Base-by-base conservation (phyloP, 2,888 invertebrate genomes). In the Cynaeus angustus region DNA sequence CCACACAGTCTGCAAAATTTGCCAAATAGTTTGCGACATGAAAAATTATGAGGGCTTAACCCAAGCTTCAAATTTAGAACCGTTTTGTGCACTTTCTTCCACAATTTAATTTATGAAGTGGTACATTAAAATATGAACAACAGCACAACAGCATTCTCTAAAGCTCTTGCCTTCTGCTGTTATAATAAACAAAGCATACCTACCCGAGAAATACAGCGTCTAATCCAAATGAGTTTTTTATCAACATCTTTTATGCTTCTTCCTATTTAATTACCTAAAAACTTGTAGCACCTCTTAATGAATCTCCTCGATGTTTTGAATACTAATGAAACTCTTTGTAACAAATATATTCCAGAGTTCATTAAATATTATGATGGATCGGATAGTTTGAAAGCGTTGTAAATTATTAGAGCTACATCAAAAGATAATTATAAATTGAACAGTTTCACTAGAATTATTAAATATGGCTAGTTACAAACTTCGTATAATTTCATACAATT, bases 361-460 rank as follows among this genome's bases (percentile, higher is more conserved):
- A 50, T 50, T 50, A 50, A 30, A 28, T 28, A 28, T 21, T 21
- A 21, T 50, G 50, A 50, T 50, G 50, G 30, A 50, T 30, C 5
- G 10, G 28, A 28, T 28, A 28, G 50, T 50, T 50, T 10, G 16
- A 50, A 14, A 50, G 10, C 50, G 13, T 3, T n/a, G 21, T 10
- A 12, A 28, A 50, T 50, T 26, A 30, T 50, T 50, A 28, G 26
- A 50, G 13, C 50, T 12, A 28, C 50, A 28, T 28, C 50, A 50
- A 28, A 26, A 26, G 50, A 12, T 8, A n/a, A 50, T 50, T 50
- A 50, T 26, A 8, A 50, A 26, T 50, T 9, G 26, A 48, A 8
- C 48, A 48, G 16, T 28, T 16, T n/a, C 16, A 46, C 16, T 12
- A 13, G 43, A 43, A 46, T 46, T 46, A 46, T 46, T 26, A 46